Evolutionary conservation across 2,797 vertebrate genomes (phyloP).

Genomic region (Oceanodroma leucorhoa): DNA sequence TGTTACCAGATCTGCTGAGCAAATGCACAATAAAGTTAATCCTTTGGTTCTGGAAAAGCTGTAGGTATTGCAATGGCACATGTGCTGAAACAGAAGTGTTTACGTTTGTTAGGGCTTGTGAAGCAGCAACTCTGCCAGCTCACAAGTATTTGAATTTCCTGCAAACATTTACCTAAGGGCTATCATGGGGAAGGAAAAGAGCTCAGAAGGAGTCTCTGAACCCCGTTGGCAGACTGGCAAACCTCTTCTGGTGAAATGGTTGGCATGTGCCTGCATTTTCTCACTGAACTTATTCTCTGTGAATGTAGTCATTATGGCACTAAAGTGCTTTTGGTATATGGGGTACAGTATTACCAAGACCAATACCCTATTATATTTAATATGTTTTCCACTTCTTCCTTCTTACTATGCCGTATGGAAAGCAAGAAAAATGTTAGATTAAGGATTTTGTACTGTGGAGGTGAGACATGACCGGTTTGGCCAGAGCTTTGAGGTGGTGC

Average conservation of each 20-base stretch:
- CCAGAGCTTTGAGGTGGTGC: neutral
- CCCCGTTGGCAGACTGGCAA: neutral
- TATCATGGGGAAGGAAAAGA: neutral
- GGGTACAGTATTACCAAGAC: neutral
- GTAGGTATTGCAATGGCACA: constrained; percentile 71
- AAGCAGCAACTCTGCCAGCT: neutral
- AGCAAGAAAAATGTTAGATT: neutral
- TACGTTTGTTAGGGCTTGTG: constrained; percentile 32
- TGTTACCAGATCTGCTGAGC: constrained; percentile 76
- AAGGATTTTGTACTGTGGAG: neutral
- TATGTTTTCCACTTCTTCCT: neutral
- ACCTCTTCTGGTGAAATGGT: neutral
- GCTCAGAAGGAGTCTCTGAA: neutral
- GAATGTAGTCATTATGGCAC: neutral
- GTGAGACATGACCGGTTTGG: neutral
- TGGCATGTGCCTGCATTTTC: neutral
- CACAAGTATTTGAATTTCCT: constrained; percentile 48
- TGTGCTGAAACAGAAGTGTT: constrained; percentile 69
- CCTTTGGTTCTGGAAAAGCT: constrained; percentile 69
- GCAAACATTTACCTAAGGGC: constrained; percentile 15
- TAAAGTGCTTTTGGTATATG: neutral
- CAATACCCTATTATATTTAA: neutral
- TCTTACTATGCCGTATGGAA: neutral
- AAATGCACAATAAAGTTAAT: constrained; percentile 79
- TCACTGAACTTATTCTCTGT: neutral